Evolutionary conservation across 2,888 invertebrate genomes (phyloP).

Genomic region (Eilema caniola): DNA sequence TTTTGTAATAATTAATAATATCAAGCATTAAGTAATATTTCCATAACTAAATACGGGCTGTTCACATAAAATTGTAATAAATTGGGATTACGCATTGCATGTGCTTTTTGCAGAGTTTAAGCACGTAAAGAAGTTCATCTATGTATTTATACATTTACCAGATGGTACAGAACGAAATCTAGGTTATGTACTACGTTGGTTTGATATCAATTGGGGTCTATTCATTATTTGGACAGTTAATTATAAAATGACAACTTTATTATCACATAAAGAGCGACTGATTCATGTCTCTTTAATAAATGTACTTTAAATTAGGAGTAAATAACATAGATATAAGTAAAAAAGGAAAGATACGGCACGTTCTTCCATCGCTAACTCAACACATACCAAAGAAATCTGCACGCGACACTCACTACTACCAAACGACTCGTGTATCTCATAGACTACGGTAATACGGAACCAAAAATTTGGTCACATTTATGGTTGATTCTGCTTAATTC

Average conservation of each 20-base stretch:
- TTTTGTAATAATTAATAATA: slow-evolving; percentile 12
- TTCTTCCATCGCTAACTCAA: not conserved
- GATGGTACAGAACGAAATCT: not conserved
- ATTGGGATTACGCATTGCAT: not conserved
- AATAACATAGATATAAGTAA: not conserved
- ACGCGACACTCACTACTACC: not conserved
- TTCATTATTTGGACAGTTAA: not conserved
- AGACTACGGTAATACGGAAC: too few relatives aligned
- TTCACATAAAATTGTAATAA: not conserved
- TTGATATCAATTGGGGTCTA: not conserved
- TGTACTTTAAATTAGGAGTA: not conserved
- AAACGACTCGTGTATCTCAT: too few relatives aligned
- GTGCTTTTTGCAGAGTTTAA: not conserved
- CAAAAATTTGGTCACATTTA: too few relatives aligned
- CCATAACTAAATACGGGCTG: not conserved
- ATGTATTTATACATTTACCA: slow-evolving; percentile 3
- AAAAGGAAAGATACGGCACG: not conserved
- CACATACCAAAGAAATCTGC: not conserved
- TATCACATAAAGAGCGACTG: too few relatives aligned
- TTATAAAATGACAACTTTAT: too few relatives aligned
- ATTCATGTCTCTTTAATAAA: too few relatives aligned
- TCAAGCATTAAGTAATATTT: slow-evolving; percentile 4
- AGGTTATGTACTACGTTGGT: not conserved
- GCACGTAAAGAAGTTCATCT: not conserved
- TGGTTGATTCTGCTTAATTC: too few relatives aligned